phyloP scores from a whole-genome alignment of 2,888 invertebrate genomes.

The Tiphia femorata region DNA sequence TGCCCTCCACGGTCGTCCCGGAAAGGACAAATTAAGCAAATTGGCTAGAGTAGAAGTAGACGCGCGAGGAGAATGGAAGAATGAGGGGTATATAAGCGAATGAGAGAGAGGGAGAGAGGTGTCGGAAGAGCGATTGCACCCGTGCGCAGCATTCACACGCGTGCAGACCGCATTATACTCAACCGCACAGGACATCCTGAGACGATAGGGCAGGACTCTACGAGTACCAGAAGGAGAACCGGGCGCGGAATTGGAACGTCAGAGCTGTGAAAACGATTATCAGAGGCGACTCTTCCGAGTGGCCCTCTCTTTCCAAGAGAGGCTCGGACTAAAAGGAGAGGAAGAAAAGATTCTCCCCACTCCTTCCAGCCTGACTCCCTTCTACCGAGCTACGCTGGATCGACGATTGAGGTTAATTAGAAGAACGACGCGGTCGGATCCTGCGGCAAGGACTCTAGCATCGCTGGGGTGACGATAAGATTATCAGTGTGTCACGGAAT shows the following conservation, averaged over 20 bases:
- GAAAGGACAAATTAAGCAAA: conserved; percentile 57
- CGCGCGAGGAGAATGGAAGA: not conserved
- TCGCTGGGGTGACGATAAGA: conserved; percentile 18
- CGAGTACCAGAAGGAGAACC: not conserved
- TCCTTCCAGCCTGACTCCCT: not conserved
- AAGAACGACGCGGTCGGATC: conserved; percentile 10
- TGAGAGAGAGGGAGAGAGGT: conserved; percentile 22
- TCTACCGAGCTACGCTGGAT: not conserved
- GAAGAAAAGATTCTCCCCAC: too few species aligned
- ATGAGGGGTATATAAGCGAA: not conserved
- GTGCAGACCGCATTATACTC: conserved; percentile 48
- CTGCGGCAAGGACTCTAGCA: conserved; percentile 16
- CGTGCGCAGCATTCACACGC: conserved; percentile 37
- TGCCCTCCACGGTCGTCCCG: conserved; percentile 28
- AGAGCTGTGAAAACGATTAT: not conserved
- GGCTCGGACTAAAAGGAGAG: not conserved
- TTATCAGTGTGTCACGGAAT: conserved; percentile 26
- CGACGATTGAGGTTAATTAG: conserved; percentile 29
- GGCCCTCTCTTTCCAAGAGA: not conserved
- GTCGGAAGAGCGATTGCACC: conserved; percentile 52
- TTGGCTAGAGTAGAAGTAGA: conserved; percentile 38
- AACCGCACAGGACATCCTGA: conserved; percentile 66
- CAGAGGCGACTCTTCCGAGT: too few species aligned
- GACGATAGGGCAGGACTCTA: conserved; percentile 45
- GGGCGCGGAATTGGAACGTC: not conserved